Percentiles rank a stretch among this genome's conserved stretches.
Conservation (phyloP, 2,888 invertebrate species). For the Lymantria dispar region DNA sequence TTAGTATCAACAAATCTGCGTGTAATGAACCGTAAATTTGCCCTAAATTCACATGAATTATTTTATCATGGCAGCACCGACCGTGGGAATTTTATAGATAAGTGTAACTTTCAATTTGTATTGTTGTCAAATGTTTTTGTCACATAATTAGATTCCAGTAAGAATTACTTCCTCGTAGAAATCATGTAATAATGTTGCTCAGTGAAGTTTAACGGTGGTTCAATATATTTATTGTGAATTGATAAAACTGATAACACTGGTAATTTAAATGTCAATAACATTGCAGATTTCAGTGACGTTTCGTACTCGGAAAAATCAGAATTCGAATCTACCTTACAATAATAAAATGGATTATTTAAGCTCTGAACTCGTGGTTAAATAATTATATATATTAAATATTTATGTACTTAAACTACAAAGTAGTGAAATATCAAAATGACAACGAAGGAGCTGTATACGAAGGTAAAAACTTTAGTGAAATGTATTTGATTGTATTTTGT, state of each 20-base stretch:
- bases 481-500: slow-evolving; percentile 27
- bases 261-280: slow-evolving; percentile 60
- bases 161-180: slow-evolving; percentile 49
- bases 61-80: slow-evolving; percentile 58
- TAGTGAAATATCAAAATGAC: slow-evolving; percentile 62
- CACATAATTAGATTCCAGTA: slow-evolving; percentile 50
- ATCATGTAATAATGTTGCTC: slow-evolving; percentile 33
- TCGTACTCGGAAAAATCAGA: slow-evolving; percentile 60
- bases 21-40: slow-evolving; percentile 48
- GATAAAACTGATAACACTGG: slow-evolving; percentile 59
- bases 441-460: slow-evolving; percentile 78
- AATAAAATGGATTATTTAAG: slow-evolving; percentile 65
- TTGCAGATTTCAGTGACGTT: slow-evolving; percentile 72
- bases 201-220: slow-evolving; percentile 11
- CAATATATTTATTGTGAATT: slow-evolving; percentile 24
- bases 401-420: slow-evolving; percentile 27
- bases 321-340: slow-evolving; percentile 67
- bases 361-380: slow-evolving; percentile 64
- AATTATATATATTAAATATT: slow-evolving; percentile 38
- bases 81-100: slow-evolving; percentile 61
- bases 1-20: slow-evolving; percentile 9
- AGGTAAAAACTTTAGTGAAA: slow-evolving; percentile 55
- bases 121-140: slow-evolving; percentile 54
- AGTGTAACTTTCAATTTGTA: slow-evolving; percentile 61
- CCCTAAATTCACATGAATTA: slow-evolving; percentile 44